A percentile compares a stretch with the other conserved stretches of the same genome.
These are phyloP conservation scores for Elaphurus davidianus DNA, from an alignment of 2,113 vertebrate genomes.

Conservation along the genomic window DNA sequence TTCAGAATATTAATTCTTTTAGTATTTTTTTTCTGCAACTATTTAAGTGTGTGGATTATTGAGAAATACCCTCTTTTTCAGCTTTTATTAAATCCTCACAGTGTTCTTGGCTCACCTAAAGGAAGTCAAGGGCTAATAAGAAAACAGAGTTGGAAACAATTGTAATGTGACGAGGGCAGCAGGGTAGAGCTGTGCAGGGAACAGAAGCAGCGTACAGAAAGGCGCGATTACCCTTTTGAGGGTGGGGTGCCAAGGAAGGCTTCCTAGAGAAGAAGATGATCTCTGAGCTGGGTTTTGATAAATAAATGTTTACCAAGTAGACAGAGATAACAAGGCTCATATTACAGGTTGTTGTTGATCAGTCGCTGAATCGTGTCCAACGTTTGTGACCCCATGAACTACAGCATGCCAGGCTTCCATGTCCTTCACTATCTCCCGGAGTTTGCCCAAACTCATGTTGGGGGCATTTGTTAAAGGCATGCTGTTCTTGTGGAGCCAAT, in stretches of 20 bases:
- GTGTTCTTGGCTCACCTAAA: background rate
- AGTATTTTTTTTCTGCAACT: background rate
- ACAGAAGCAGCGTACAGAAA: background rate
- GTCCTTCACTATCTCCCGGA: background rate
- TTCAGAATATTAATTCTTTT: background rate
- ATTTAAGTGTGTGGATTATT: background rate
- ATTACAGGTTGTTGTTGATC: background rate
- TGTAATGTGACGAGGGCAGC: background rate
- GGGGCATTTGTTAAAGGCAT: background rate
- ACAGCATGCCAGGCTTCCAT: background rate
- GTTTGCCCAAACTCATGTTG: background rate
- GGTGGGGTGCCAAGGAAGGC: background rate
- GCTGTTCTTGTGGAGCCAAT: background rate
- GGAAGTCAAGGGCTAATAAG: background rate
- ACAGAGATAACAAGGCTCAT: background rate
- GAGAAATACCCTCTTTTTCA: background rate
- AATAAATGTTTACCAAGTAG: background rate
- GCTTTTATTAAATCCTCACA: background rate
- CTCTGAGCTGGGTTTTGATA: background rate
- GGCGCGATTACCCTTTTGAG: background rate
- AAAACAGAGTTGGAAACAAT: background rate
- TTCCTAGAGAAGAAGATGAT: background rate
- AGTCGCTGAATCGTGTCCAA: background rate
- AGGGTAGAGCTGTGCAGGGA: background rate
- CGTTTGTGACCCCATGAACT: background rate